phyloP scores from a whole-genome alignment of 2,888 invertebrate species.

The Heliconius ismenius region DNA sequence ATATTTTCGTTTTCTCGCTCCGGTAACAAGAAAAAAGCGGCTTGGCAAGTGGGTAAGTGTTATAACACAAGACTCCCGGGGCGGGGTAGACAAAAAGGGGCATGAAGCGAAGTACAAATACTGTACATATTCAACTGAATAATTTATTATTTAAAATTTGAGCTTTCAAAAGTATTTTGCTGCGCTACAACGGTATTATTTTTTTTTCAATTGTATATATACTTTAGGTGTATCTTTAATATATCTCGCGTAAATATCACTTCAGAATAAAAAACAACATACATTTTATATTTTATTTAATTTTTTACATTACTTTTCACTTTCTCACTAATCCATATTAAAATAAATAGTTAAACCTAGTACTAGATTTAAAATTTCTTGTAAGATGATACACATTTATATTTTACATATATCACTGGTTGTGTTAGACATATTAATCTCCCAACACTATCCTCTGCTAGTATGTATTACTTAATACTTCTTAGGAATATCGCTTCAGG shows the following conservation, averaged over 20 bases:
- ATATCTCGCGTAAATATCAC: no score
- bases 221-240: no score
- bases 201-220: no score
- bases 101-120: no score
- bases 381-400: constrained; percentile 54
- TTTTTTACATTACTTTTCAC: constrained; percentile 14
- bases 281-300: background rate
- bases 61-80: no score
- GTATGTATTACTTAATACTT: constrained; percentile 65
- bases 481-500: constrained; percentile 53
- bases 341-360: constrained; percentile 69
- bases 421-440: constrained; percentile 40
- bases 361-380: constrained; percentile 61
- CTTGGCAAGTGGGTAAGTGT: background rate
- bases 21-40: background rate
- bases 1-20: background rate
- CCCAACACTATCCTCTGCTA: constrained; percentile 52
- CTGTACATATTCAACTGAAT: no score
- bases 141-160: no score
- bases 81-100: no score
- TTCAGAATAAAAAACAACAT: background rate
- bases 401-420: constrained; percentile 54
- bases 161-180: no score
- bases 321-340: constrained; percentile 49
- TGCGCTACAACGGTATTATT: no score